Evolutionary conservation across 2,797 vertebrate species (phyloP).

Genomic region (Chiroxiphia lanceolata): DNA sequence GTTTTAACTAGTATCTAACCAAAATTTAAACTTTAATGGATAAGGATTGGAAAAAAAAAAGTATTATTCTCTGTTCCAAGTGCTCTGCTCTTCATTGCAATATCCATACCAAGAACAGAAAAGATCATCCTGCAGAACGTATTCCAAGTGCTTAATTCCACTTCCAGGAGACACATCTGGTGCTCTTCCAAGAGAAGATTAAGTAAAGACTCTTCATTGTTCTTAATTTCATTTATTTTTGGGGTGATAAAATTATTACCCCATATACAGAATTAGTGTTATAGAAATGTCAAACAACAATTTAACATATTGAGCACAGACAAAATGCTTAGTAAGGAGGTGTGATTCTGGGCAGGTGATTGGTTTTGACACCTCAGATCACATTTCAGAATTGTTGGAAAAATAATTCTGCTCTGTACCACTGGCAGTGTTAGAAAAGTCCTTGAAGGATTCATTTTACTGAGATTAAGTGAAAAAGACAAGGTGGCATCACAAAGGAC

Average conservation of each 20-base stretch:
- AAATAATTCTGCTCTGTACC: neutral
- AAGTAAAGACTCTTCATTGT: neutral
- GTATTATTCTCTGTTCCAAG: neutral
- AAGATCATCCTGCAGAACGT: neutral
- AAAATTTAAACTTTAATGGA: neutral
- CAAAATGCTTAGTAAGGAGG: neutral
- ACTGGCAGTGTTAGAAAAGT: neutral
- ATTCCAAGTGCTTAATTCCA: neutral
- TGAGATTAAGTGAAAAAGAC: slow-evolving; percentile 3
- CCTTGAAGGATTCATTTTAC: neutral
- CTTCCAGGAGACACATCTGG: neutral
- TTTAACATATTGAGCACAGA: neutral
- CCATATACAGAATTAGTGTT: neutral
- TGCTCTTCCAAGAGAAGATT: neutral
- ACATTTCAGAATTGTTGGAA: neutral
- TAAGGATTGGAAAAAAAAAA: neutral
- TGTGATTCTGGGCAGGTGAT: neutral
- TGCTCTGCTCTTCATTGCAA: neutral
- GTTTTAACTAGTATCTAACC: neutral
- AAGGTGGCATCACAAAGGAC: neutral
- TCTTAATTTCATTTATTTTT: neutral
- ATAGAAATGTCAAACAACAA: neutral
- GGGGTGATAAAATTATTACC: neutral
- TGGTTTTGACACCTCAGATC: neutral
- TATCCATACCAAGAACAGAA: neutral